These are phyloP conservation scores for Eudyptes chrysolophus DNA, from an alignment of 2,113 vertebrate species.

Conservation along the genomic window DNA sequence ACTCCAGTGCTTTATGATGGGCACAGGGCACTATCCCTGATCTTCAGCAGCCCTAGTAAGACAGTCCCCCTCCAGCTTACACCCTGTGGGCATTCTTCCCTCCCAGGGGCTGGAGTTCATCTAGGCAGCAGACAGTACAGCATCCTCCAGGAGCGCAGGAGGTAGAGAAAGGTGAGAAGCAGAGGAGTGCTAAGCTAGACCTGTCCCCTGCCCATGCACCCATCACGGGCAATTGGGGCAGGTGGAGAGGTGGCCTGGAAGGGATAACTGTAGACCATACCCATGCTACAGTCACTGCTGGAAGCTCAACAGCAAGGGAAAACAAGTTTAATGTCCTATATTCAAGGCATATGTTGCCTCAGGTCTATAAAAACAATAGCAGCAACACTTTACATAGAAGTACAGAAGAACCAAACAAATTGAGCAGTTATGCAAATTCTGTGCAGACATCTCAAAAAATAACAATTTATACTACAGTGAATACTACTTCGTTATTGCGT, in stretches of 20 bases:
- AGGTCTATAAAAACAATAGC: not conserved
- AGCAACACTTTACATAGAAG: not conserved
- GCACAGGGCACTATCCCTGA: not conserved
- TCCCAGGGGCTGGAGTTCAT: not conserved
- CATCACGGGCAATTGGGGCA: accelerated
- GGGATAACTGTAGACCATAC: not conserved
- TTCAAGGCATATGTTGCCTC: not conserved
- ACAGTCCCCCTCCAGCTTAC: not conserved
- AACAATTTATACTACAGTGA: not conserved
- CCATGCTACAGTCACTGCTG: not conserved
- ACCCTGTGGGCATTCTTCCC: not conserved
- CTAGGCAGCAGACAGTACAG: not conserved
- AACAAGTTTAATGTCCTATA: not conserved
- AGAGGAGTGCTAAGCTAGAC: not conserved
- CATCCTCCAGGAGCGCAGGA: not conserved
- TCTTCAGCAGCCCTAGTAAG: not conserved
- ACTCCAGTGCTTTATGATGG: not conserved
- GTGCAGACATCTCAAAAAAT: not conserved
- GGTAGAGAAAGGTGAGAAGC: not conserved
- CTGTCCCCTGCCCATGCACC: not conserved
- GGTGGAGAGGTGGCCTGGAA: not conserved
- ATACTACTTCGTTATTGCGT: not conserved
- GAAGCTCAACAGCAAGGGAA: not conserved
- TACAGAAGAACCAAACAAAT: not conserved
- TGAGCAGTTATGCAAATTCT: not conserved